These are phyloP conservation scores for Nasonia giraulti DNA, from an alignment of 1,140 invertebrate species.

Conservation along the genomic window DNA sequence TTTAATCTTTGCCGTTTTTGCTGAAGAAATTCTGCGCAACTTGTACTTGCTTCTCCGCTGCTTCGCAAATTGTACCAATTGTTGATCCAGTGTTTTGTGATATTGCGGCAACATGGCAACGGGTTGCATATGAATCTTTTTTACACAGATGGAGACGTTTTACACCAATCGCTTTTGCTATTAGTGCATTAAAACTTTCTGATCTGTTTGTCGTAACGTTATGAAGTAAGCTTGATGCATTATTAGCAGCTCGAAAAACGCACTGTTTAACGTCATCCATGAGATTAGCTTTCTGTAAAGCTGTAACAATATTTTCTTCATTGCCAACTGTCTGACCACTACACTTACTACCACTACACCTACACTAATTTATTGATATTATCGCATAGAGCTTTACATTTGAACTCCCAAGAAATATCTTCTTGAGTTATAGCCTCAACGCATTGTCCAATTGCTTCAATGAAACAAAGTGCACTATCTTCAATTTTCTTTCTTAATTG, in stretches of 20 bases:
- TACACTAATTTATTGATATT: background rate
- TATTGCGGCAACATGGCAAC: constrained; percentile 31
- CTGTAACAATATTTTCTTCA: background rate
- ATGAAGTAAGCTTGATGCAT: background rate
- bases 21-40: too few relatives aligned
- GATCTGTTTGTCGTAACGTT: background rate
- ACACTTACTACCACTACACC: background rate
- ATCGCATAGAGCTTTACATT: too few relatives aligned
- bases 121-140: constrained; percentile 28
- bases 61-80: too few relatives aligned
- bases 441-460: too few relatives aligned
- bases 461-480: background rate
- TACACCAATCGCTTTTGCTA: constrained; percentile 20
- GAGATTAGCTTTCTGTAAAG: background rate
- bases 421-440: too few relatives aligned
- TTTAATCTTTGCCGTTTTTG: too few relatives aligned
- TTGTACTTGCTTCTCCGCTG: too few relatives aligned
- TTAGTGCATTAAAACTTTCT: constrained; percentile 15
- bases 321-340: background rate
- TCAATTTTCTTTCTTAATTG: background rate
- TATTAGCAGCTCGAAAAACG: background rate
- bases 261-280: background rate
- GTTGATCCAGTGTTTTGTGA: too few relatives aligned
- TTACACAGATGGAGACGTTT: constrained; percentile 44
- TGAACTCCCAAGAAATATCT: too few relatives aligned